Base-by-base conservation (phyloP, 2,888 invertebrate species). In the Tethea ocularis region DNA sequence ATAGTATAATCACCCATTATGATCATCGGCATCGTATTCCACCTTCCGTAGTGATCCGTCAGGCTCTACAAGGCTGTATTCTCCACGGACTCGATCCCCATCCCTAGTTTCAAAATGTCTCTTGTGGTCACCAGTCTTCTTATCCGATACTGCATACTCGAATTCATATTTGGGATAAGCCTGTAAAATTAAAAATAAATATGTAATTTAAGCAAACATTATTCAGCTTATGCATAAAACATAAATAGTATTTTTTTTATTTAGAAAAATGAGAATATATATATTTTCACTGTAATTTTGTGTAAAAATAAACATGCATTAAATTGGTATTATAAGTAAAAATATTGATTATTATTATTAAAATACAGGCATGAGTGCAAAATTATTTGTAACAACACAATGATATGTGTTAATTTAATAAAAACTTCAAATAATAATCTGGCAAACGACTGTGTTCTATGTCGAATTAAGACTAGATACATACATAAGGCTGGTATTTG, bases 151-250 rank as follows among this genome's bases (percentile, higher is more conserved):
- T 33, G 94, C 92, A 65, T 94, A 94, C 73, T 94, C 93, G 74
- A 94, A 94, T 75, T 94, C 93, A 74, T 94, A 94, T 84, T 94
- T 94, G 24, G 94, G 94, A 71, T 94, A 94, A 0, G 93, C 75
- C 88, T 93, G 71, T 5, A 63, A 69, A 59, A 22, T 56, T 22
- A 58, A 56, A n/a, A n/a, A 56, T 20, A 33, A 10, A 20, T 22
- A 29, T 24, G 8, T 55, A 22, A 51, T 13, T 52, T 26, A 52
- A 11, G 15, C 23, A 33, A 33, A 33, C 33, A 33, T 13, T 20
- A 22, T 23, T 22, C 5, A 51, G 17, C 26, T 26, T n/a, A n/a
- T n/a, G n/a, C n/a, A n/a, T 8, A 29, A 8, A 1, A 29, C 8
- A 33, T 11, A 33, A 33, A 33, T 29, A 0, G 29, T 29, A 29